Conservation (phyloP, 2,888 invertebrate genomes). For the Apeira syringaria region DNA sequence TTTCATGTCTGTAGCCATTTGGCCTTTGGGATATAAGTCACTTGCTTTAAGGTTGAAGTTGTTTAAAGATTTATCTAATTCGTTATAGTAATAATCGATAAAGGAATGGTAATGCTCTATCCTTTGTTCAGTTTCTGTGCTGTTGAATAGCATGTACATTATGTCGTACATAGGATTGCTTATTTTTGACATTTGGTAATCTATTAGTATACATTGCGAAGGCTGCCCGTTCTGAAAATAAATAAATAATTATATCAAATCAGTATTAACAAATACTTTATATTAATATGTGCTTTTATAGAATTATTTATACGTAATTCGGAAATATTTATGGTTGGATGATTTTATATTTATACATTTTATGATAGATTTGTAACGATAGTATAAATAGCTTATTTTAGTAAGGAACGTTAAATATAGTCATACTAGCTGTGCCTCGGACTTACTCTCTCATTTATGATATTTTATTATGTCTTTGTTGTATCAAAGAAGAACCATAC, state of each 20-base stretch:
- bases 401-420: not conserved
- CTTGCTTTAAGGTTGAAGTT: slow-evolving; percentile 36
- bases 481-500: no score
- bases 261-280: no score
- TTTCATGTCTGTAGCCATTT: slow-evolving; percentile 40
- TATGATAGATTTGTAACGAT: no score
- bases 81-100: slow-evolving; percentile 40
- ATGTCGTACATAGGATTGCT: slow-evolving; percentile 1
- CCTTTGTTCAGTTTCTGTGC: slow-evolving; percentile 1
- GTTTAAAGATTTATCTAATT: slow-evolving; percentile 34
- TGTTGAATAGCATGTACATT: slow-evolving; percentile 1
- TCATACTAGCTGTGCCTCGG: no score
- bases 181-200: slow-evolving; percentile 1
- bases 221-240: not conserved
- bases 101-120: slow-evolving; percentile 26
- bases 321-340: no score
- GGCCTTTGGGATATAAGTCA: slow-evolving; percentile 35
- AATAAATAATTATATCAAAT: no score
- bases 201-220: not conserved
- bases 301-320: no score
- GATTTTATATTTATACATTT: no score
- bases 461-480: no score
- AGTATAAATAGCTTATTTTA: no score
- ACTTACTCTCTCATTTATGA: no score
- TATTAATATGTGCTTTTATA: no score